Evolutionary conservation across 2,888 invertebrate genomes (phyloP).

Genomic region (Galeruca laticollis): DNA sequence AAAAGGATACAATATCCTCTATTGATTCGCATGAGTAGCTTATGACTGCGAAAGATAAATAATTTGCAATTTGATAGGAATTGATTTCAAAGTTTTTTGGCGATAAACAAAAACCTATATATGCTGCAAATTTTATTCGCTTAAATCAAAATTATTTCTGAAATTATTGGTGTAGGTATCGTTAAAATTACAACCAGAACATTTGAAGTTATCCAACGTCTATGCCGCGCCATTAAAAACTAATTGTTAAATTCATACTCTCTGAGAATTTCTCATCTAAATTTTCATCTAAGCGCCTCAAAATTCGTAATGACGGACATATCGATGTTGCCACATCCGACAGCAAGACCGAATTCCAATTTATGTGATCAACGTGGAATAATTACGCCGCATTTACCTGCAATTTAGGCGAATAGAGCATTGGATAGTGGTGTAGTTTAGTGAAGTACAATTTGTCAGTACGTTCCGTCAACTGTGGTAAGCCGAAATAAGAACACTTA

Average conservation of each 20-base stretch:
- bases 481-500: constrained; percentile 7
- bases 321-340: constrained; percentile 39
- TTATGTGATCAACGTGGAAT: constrained; percentile 40
- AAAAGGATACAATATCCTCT: no score
- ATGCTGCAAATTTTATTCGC: no score
- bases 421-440: constrained; percentile 19
- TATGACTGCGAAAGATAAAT: no score
- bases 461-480: not conserved
- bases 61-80: no score
- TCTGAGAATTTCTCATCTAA: constrained; percentile 26
- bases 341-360: constrained; percentile 39
- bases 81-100: no score
- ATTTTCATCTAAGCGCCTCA: constrained; percentile 27
- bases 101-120: no score
- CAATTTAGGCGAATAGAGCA: constrained; percentile 18
- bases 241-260: constrained; percentile 15
- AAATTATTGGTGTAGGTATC: no score
- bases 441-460: constrained; percentile 26
- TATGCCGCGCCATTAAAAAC: not conserved
- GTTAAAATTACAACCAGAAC: no score
- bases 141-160: no score
- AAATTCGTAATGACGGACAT: constrained; percentile 30
- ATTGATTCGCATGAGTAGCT: no score
- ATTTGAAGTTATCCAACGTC: not conserved
- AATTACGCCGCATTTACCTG: constrained; percentile 33